Evolutionary conservation across 2,797 vertebrate species (phyloP).

Genomic region (Sus cebifrons): DNA sequence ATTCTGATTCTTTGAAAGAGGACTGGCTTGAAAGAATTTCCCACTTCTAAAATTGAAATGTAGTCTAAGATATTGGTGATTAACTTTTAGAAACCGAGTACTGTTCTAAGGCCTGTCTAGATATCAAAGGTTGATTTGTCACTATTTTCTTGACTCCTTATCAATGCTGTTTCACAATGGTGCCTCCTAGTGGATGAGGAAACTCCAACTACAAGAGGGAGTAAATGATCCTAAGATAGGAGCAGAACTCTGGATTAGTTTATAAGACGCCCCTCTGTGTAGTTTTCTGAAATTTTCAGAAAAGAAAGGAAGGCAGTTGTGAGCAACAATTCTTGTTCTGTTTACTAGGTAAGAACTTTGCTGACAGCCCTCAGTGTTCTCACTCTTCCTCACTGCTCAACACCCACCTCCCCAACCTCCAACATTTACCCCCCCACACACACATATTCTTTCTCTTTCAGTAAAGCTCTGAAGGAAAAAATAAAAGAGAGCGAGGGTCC

Average conservation of each 20-base stretch:
- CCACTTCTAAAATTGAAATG: conserved; percentile 59
- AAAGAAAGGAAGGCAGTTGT: conserved; percentile 45
- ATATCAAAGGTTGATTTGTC: conserved; percentile 25
- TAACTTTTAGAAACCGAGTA: conserved; percentile 48
- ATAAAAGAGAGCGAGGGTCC: background rate
- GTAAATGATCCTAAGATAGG: background rate
- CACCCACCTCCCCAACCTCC: background rate
- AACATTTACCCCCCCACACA: background rate
- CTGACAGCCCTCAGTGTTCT: background rate
- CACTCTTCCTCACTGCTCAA: background rate
- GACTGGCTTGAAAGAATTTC: conserved; percentile 46
- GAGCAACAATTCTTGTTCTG: conserved; percentile 10
- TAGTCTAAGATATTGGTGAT: conserved; percentile 30
- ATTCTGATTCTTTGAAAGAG: conserved; percentile 66
- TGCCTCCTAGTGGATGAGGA: conserved; percentile 78
- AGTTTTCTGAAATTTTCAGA: conserved; percentile 58
- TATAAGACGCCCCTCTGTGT: background rate
- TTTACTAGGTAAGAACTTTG: conserved; percentile 18
- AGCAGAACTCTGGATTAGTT: conserved; percentile 17
- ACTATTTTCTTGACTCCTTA: background rate
- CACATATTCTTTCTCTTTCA: background rate
- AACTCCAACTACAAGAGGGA: conserved; percentile 30
- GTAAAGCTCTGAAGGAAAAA: background rate
- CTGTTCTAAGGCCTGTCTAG: conserved; percentile 11
- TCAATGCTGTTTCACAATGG: conserved; percentile 63